Evolutionary conservation across 1,140 invertebrate genomes (phyloP), one percentile per base, ranked within the genome.

Genomic region (Epicauta chinensis): DNA sequence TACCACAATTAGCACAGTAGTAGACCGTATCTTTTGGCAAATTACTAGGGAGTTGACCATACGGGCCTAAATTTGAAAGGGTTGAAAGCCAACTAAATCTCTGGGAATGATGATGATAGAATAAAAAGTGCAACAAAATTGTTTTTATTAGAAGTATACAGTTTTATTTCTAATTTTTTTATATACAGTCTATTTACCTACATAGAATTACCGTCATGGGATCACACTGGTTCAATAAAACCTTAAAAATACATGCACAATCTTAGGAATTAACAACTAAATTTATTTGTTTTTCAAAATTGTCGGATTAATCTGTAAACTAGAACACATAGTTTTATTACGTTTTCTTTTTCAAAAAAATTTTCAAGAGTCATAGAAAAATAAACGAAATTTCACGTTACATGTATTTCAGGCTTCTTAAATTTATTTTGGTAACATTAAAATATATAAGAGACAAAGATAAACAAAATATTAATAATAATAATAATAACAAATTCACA

Each of bases 201-300:
- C 55, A 51, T 45, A 58, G n/a, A n/a, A 57, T 56, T 34, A 34
- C 12, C 36, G 51, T 62, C 46, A 56, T 59, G 59, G 50, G 61
- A 65, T 65, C 64, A 65, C 64, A 65, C 64, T 60, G 58, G 59
- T 51, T 45, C 29, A 50, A 59, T 56, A 30, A 36, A 56, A 59
- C 56, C 57, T 59, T 45, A 62, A 56, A 62, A 62, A 56, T 59
- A 59, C 60, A 62, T 62, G 60, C 60, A 59, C 57, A 59, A 53
- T 59, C 55, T 58, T 16, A 40, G 55, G 38, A 47, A 58, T 51
- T 36, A 42, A 39, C 48, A 48, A 17, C 10, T 34, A 34, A 34
- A 34, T 12, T 11, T n/a, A 34, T 12, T 4, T 5, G 6, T 34
- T 34, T 34, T 5, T 11, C 11, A 3, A 34, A 34, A 3, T 34